These are phyloP conservation scores for Drosophila sproati DNA, from an alignment of 1,140 invertebrate species.

Conservation along the genomic window DNA sequence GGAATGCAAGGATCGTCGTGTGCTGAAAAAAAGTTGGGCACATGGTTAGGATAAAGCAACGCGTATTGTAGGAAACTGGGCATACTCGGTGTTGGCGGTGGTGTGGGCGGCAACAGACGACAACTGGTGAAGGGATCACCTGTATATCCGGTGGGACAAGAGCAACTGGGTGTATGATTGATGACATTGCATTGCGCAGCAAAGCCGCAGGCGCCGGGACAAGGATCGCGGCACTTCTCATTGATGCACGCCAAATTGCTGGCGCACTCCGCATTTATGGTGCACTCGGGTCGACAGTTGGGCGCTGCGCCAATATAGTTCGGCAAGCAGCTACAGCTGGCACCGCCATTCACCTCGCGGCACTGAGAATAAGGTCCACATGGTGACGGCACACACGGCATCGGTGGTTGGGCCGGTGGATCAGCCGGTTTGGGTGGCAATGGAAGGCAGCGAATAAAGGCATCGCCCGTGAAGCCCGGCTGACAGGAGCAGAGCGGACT, in stretches of 20 bases:
- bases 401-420: constrained; percentile 86
- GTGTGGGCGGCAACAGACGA: constrained; percentile 84
- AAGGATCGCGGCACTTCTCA: constrained; percentile 90
- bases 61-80: constrained; percentile 39
- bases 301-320: constrained; percentile 89
- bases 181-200: constrained; percentile 88
- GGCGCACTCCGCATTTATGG: constrained; percentile 89
- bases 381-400: constrained; percentile 90
- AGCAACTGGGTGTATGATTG: constrained; percentile 89
- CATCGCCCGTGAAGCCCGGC: constrained; percentile 92
- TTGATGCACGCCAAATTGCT: constrained; percentile 89
- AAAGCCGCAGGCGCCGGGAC: constrained; percentile 89
- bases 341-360: constrained; percentile 87
- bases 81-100: constrained; percentile 81
- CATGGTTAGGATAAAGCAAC: constrained; percentile 38
- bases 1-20: constrained; percentile 87
- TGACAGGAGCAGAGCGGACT: constrained; percentile 92
- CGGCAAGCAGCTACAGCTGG: constrained; percentile 89
- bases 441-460: constrained; percentile 90
- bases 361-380: constrained; percentile 91
- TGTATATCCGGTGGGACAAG: constrained; percentile 88
- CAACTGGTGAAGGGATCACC: constrained; percentile 90
- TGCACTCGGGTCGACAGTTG: constrained; percentile 90
- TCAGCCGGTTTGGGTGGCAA: constrained; percentile 86
- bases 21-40: constrained; percentile 82